These are phyloP conservation scores for Muscina levida DNA, from an alignment of 2,888 invertebrate species.

Conservation along the genomic window DNA sequence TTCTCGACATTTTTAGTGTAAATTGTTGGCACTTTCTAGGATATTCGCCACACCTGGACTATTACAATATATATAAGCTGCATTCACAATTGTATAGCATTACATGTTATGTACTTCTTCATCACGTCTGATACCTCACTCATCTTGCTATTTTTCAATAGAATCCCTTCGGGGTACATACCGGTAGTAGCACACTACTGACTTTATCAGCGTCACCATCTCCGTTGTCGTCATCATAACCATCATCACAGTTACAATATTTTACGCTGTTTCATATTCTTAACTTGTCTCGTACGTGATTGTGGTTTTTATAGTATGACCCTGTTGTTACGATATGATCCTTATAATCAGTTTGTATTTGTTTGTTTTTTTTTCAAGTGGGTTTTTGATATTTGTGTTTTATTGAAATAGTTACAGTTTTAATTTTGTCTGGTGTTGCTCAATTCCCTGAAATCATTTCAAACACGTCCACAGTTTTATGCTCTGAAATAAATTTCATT, in stretches of 20 bases:
- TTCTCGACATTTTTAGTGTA: no score
- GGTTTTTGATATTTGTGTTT: constrained; percentile 26
- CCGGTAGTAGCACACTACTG: constrained; percentile 5
- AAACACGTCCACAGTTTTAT: constrained; percentile 51
- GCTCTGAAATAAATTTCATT: constrained; percentile 41
- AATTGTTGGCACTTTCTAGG: no score
- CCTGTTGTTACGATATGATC: constrained; percentile 23
- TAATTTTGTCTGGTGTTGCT: constrained; percentile 45
- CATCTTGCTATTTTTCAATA: background rate
- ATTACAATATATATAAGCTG: no score
- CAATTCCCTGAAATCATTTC: constrained; percentile 52
- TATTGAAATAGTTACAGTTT: constrained; percentile 61
- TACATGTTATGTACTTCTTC: no score
- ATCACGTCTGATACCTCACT: no score
- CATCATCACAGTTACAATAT: constrained; percentile 6
- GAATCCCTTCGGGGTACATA: constrained; percentile 6
- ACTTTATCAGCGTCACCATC: constrained; percentile 12
- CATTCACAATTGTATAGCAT: no score
- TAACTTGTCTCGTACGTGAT: constrained; percentile 69
- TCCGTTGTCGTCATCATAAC: background rate
- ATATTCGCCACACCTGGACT: no score
- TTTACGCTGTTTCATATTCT: constrained; percentile 56
- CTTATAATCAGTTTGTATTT: constrained; percentile 42
- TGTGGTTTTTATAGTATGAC: constrained; percentile 62
- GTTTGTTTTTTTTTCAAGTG: constrained; percentile 8